Evolutionary conservation across 2,113 vertebrate genomes (phyloP), one percentile per base, ranked within the genome.

Genomic region (Pseudorectes ferrugineus): DNA sequence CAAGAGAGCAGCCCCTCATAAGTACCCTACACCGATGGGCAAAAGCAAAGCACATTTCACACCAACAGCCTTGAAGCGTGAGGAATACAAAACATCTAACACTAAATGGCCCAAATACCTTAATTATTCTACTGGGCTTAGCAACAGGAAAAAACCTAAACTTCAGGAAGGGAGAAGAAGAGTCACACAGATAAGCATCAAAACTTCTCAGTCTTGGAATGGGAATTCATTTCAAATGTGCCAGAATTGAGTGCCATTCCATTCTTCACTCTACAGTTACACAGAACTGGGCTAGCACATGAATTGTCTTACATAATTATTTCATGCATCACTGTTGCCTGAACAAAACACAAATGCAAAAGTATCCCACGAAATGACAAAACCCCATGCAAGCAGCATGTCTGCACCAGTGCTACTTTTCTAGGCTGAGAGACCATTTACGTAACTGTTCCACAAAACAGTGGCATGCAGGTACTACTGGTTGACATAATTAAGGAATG

Each of bases 211-310:
- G 9, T 33, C 43, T 49, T 14, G 14, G 9, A 40, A 78, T 5
- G 1, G 5, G 10, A 40, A 46, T 5, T 33, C 3, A 26, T 67
- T 75, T 45, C 48, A 14, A 5, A 8, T 16, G 16, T 38, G 9
- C 40, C 40, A 70, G 31, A 38, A 42, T 6, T 1, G 35, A 49
- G 33, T 6, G 24, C 23, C 42, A 16, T 11, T 46, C 22, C 46
- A 24, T 46, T 61, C 40, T 43, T 31, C n/a, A 18, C 28, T 38
- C 49, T 22, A 3, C n/a, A 23, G 28, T 28, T 29, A 26, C 2
- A 10, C 1, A 33, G 28, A 58, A 24, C 0, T 36, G 16, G 33
- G 10, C 49, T 25, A 51, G n/a, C n/a, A 31, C 9, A 4, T 6
- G 1, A 59, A 31, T 14, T 6, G 1, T 31, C 46, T 75, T 7